Evolutionary conservation across 2,113 vertebrate genomes (phyloP).

Genomic region (Notechis scutatus): DNA sequence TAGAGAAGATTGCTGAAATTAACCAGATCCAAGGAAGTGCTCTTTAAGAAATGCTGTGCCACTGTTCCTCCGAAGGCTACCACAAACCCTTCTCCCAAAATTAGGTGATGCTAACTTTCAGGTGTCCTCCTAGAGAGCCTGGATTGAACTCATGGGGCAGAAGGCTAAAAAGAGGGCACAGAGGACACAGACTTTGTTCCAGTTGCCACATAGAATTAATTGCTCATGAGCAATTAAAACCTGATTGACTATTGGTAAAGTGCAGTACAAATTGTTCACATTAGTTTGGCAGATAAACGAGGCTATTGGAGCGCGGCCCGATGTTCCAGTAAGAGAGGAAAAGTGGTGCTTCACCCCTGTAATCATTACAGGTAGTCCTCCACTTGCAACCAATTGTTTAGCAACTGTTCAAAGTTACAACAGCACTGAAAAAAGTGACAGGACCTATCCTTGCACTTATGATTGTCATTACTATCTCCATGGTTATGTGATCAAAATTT

Average conservation of each 20-base stretch:
- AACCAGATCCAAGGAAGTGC: not conserved
- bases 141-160: not conserved
- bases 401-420: not conserved
- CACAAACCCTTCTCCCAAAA: not conserved
- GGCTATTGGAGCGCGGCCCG: not conserved
- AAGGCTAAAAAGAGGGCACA: not conserved
- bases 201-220: not conserved
- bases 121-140: not conserved
- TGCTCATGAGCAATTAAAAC: not conserved
- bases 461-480: not conserved
- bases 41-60: not conserved
- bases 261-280: not conserved
- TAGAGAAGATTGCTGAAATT: not conserved
- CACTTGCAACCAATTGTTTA: not conserved
- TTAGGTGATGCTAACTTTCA: not conserved
- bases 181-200: not conserved
- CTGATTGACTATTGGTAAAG: not conserved
- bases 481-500: not conserved
- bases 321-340: not conserved
- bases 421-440: not conserved
- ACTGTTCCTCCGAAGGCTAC: not conserved
- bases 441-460: not conserved
- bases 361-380: not conserved
- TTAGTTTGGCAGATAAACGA: not conserved
- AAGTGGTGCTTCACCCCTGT: not conserved